Percentiles rank a stretch among this genome's conserved stretches.
Conservation (phyloP, 2,888 invertebrate species). For the Subacronicta megacephala region DNA sequence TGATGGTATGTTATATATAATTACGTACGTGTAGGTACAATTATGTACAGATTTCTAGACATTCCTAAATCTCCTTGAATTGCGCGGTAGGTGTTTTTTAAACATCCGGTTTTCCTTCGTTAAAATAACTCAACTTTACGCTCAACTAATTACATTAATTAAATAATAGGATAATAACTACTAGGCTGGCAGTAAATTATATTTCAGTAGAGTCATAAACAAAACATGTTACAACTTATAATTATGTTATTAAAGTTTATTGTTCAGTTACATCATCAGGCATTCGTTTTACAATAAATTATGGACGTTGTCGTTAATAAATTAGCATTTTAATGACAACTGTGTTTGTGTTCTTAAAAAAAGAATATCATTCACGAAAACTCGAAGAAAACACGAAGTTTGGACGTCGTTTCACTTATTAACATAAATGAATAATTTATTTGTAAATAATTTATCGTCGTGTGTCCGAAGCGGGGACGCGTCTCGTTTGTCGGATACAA, state of each 20-base stretch:
- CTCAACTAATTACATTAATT: slow-evolving; percentile 25
- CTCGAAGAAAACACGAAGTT: slow-evolving; percentile 57
- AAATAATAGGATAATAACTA: slow-evolving; percentile 33
- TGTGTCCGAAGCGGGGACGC: slow-evolving; percentile 43
- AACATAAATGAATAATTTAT: slow-evolving; percentile 72
- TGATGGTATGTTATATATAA: too few relatives aligned
- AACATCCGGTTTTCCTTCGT: slow-evolving; percentile 25
- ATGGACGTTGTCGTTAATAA: slow-evolving; percentile 5
- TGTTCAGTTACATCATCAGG: slow-evolving; percentile 15
- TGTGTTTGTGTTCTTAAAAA: slow-evolving; percentile 17
- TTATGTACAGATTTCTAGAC: slow-evolving; percentile 2
- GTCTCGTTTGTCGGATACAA: slow-evolving; percentile 35
- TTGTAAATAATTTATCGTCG: slow-evolving; percentile 40
- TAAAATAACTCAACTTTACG: slow-evolving; percentile 26
- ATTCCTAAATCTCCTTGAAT: slow-evolving; percentile 1
- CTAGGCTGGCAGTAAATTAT: slow-evolving; percentile 23
- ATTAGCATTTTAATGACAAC: slow-evolving; percentile 22
- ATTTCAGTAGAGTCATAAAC: slow-evolving; percentile 28
- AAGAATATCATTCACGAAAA: slow-evolving; percentile 16
- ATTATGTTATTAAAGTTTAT: slow-evolving; percentile 30
- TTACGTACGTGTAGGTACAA: too few relatives aligned
- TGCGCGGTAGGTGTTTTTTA: neutral
- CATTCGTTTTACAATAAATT: slow-evolving; percentile 6
- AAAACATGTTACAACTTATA: slow-evolving; percentile 17
- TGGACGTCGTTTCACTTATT: slow-evolving; percentile 60